Conservation (phyloP, 2,113 vertebrate species). For the Leptobrachium leishanense region DNA sequence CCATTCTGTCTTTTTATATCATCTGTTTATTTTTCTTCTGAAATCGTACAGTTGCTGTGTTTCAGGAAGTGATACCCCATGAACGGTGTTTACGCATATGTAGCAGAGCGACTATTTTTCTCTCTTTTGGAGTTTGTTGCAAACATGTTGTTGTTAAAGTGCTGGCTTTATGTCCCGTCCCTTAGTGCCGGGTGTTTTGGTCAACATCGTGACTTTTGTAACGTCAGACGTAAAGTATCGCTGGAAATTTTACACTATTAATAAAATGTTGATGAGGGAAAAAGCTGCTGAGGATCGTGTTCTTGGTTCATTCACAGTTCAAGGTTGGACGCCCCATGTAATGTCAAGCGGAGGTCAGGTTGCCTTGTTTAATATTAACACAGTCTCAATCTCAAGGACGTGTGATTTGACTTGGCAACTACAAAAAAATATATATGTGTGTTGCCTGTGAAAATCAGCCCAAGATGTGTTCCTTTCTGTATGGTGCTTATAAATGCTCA, state of each 20-base stretch:
- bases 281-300: constrained; percentile 61
- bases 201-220: constrained; percentile 60
- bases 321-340: constrained; percentile 68
- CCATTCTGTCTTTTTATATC: no score
- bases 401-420: constrained; percentile 45
- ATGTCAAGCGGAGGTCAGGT: constrained; percentile 62
- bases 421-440: constrained; percentile 8
- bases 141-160: no score
- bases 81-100: no score
- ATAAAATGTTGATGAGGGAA: constrained; percentile 64
- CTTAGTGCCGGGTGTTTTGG: constrained; percentile 69
- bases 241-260: constrained; percentile 62
- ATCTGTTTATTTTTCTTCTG: no score
- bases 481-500: constrained; percentile 4
- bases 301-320: constrained; percentile 63
- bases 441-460: constrained; percentile 13
- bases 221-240: constrained; percentile 55
- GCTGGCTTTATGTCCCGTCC: no score
- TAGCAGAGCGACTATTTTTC: no score
- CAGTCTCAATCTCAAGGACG: constrained; percentile 51
- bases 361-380: constrained; percentile 57
- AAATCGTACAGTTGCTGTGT: no score
- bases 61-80: no score
- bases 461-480: neutral
- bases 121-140: no score